Base-by-base conservation (phyloP, 2,888 invertebrate species). In the Plutella xylostella region DNA sequence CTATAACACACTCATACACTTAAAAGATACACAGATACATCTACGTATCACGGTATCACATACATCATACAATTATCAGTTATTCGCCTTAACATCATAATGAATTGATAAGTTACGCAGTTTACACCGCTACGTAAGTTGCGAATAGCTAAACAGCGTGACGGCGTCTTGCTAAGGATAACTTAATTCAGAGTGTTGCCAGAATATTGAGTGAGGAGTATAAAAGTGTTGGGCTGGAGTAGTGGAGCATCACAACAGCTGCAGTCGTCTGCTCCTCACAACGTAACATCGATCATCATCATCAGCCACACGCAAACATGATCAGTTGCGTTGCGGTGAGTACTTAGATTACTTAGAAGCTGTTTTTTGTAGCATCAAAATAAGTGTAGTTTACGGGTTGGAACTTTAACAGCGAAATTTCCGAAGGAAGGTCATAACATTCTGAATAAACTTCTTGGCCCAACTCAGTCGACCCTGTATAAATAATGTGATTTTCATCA, bases 91-190 rank as follows among this genome's bases (percentile, higher is more conserved):
- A 39, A 39, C 11, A 12, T 64, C 61, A 60, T 50, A 52, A 56
- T 62, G 64, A 65, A 44, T 33, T 63, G 63, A 58, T 63, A 58
- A 42, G 61, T 72, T 74, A 71, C 71, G 72, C 33, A 45, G 45
- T 20, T 20, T 35, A 30, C 18, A 40, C 34, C 45, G 40, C 39
- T 25, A 41, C 49, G 35, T 54, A 55, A 64, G 66, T 53, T n/a
- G 57, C 62, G 72, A 72, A 77, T 77, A 72, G 51, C 55, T 68
- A 76, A 73, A 69, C 55, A 73, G 72, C 75, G 77, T 78, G 70
- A 69, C 55, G 55, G 62, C n/a, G n/a, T n/a, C n/a, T n/a, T n/a
- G n/a, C n/a, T n/a, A 65, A 74, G 72, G 73, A 71, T 68, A 61
- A 57, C 51, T 54, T 48, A n/a, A n/a, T n/a, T n/a, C n/a, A n/a